phyloP scores from a whole-genome alignment of 2,797 vertebrate species.

The Ciconia nigra region DNA sequence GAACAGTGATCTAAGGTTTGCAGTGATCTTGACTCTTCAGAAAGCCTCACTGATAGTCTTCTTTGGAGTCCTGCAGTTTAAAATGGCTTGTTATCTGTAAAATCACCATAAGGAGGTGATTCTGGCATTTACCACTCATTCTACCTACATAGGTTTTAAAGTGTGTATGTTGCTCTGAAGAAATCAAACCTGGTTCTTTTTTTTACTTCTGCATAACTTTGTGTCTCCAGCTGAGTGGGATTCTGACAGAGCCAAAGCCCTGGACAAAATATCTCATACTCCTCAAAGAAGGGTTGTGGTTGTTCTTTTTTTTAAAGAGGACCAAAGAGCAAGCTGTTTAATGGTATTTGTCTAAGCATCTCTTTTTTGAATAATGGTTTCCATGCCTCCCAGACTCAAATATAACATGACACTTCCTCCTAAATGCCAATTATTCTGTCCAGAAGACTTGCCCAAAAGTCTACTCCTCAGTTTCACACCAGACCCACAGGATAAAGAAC shows the following conservation, averaged over 20 bases:
- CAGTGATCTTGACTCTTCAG: neutral
- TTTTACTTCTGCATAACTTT: neutral
- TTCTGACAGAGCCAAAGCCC: neutral
- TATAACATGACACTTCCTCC: neutral
- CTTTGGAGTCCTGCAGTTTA: neutral
- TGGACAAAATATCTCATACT: neutral
- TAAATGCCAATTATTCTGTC: conserved; percentile 10
- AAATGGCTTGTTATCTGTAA: neutral
- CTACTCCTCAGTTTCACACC: neutral
- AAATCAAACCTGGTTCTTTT: neutral
- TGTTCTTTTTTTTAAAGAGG: neutral
- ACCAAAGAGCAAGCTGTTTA: neutral
- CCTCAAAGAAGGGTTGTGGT: neutral
- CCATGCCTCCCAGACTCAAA: neutral
- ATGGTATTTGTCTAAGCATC: neutral
- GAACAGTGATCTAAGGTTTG: neutral
- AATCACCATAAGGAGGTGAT: neutral
- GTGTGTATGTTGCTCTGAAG: neutral
- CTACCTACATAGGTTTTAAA: neutral
- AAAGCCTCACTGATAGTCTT: neutral
- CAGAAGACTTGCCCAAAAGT: neutral
- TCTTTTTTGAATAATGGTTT: conserved; percentile 6
- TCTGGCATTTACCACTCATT: neutral
- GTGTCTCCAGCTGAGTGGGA: neutral
- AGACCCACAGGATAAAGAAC: neutral